A percentile compares a stretch with the other conserved stretches of the same genome.
Evolutionary conservation across 1,140 invertebrate species (phyloP).

Genomic region (Lanistes nyassanus): DNA sequence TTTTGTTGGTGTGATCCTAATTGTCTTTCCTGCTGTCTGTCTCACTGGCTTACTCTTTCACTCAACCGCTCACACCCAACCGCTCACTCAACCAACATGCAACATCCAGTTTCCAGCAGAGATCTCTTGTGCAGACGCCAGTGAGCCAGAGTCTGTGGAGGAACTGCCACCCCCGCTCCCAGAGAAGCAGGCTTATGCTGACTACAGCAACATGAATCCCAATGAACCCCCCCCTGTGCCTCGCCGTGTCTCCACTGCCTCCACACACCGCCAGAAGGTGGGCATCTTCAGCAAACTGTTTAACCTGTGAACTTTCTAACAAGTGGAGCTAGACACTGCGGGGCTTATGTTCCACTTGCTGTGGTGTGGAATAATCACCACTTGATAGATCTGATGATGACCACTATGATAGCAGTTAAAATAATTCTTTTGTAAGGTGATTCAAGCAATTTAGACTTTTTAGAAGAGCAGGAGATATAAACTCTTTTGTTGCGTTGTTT

Average conservation of each 20-base stretch:
- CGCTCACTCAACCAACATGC: background rate
- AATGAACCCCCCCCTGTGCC: constrained; percentile 48
- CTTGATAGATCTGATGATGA: too few relatives aligned
- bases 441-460: too few relatives aligned
- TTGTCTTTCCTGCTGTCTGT: too few relatives aligned
- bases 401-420: too few relatives aligned
- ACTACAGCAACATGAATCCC: constrained; percentile 73
- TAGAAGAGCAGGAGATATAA: too few relatives aligned
- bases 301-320: constrained; percentile 10
- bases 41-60: too few relatives aligned
- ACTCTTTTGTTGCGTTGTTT: too few relatives aligned
- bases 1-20: too few relatives aligned
- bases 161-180: constrained; percentile 79
- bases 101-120: background rate
- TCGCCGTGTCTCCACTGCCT: constrained; percentile 5
- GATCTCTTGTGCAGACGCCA: constrained; percentile 32
- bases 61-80: background rate
- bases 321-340: too few relatives aligned
- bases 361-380: too few relatives aligned
- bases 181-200: constrained; percentile 72
- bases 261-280: constrained; percentile 43
- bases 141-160: constrained; percentile 35
- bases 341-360: too few relatives aligned
- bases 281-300: constrained; percentile 41
- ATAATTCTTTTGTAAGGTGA: too few relatives aligned